Percentiles rank a stretch among this genome's conserved stretches.
Evolutionary conservation across 1,140 invertebrate genomes (phyloP).

Genomic region (Drosophila aff.): DNA sequence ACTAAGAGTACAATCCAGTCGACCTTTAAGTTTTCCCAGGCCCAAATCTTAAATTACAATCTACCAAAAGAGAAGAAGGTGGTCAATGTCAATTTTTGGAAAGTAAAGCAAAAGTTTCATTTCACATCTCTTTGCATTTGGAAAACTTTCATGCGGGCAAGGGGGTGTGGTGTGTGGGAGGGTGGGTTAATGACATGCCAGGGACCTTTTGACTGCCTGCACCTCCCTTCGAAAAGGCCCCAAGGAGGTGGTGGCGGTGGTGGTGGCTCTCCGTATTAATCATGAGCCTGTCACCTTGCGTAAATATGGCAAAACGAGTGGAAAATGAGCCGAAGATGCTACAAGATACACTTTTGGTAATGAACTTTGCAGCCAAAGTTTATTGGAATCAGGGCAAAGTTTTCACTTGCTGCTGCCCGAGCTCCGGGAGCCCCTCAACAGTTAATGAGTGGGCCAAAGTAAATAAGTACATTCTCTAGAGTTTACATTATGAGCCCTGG

Average conservation of each 20-base stretch:
- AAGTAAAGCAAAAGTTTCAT: constrained; percentile 58
- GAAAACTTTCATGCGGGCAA: constrained; percentile 39
- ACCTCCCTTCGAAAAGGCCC: neutral
- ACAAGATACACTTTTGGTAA: constrained; percentile 50
- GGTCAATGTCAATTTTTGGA: constrained; percentile 61
- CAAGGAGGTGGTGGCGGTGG: neutral
- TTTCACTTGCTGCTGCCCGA: constrained; percentile 26
- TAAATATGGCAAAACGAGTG: constrained; percentile 79
- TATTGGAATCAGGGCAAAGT: constrained; percentile 57
- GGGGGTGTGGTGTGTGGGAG: neutral
- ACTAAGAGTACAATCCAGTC: constrained; percentile 27
- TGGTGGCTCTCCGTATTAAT: constrained; percentile 63
- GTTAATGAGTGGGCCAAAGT: constrained; percentile 59
- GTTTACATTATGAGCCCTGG: constrained; percentile 22
- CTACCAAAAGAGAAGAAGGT: constrained; percentile 21
- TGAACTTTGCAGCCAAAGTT: constrained; percentile 72
- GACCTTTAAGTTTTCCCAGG: neutral
- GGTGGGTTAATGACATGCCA: constrained; percentile 52
- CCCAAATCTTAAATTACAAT: constrained; percentile 63
- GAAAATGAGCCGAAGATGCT: constrained; percentile 64
- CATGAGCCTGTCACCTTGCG: constrained; percentile 75
- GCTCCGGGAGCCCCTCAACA: constrained; percentile 14
- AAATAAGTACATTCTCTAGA: constrained; percentile 50
- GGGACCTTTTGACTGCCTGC: constrained; percentile 43
- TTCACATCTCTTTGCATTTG: constrained; percentile 53